Conservation (phyloP, 2,888 invertebrate species). For the Ditula angustiorana region DNA sequence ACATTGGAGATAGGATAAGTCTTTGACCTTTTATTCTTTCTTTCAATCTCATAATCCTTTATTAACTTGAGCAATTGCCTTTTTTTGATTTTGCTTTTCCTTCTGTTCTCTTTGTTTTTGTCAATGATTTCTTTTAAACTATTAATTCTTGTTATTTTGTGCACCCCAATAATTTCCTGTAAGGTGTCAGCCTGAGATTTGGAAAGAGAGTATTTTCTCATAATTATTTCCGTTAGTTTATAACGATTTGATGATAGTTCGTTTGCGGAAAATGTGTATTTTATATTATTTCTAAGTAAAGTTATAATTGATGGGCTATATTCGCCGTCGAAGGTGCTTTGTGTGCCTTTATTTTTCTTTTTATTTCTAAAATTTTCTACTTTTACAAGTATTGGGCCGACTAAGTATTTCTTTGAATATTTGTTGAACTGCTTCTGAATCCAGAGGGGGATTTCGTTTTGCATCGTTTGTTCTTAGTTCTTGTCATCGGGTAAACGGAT, state of each 20-base stretch:
- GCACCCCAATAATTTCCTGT: slow-evolving; percentile 52
- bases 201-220: slow-evolving; percentile 41
- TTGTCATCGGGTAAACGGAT: not conserved
- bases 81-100: not conserved
- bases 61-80: slow-evolving; percentile 38
- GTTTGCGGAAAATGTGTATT: not conserved
- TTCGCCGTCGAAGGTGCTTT: not conserved
- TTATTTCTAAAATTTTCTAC: not conserved
- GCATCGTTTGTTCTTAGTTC: not conserved
- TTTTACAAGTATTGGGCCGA: not conserved
- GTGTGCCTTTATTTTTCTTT: not conserved
- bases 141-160: slow-evolving; percentile 47
- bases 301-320: not conserved
- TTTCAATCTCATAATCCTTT: slow-evolving; percentile 20
- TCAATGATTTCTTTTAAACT: not conserved
- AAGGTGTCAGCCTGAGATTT: slow-evolving; percentile 51
- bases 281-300: not conserved
- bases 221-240: not conserved
- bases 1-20: too few relatives aligned
- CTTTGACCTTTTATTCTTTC: not conserved
- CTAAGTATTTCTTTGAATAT: not conserved
- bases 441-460: not conserved
- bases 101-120: not conserved
- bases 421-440: not conserved
- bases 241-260: not conserved